These are phyloP conservation scores for Melozone crissalis DNA, from an alignment of 2,113 vertebrate species.

Conservation along the genomic window DNA sequence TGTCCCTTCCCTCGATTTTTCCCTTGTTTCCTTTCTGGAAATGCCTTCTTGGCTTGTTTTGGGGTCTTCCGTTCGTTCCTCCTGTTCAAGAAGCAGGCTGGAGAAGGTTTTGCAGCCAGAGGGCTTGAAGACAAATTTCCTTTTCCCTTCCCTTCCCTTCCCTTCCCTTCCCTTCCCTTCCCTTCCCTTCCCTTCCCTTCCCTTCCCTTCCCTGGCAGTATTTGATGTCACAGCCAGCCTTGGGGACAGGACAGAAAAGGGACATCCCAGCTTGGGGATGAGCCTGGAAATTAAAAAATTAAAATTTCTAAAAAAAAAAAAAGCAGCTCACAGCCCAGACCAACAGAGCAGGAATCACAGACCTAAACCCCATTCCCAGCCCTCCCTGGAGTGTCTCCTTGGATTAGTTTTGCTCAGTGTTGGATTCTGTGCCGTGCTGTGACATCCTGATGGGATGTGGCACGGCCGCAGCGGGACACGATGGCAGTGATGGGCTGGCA, in stretches of 20 bases:
- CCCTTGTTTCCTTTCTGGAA: background rate
- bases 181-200: too few species aligned
- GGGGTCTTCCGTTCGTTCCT: background rate
- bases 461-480: background rate
- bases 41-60: accelerated
- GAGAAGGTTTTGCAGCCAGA: background rate
- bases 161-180: too few species aligned
- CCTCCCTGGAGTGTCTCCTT: accelerated
- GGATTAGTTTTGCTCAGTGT: background rate
- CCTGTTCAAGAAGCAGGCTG: background rate
- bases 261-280: too few species aligned
- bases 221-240: too few species aligned
- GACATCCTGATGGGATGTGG: slow-evolving; percentile 8
- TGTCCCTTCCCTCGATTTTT: background rate
- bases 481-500: background rate
- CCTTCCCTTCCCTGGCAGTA: too few species aligned
- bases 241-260: too few species aligned
- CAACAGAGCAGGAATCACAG: background rate
- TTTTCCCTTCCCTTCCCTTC: background rate
- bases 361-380: background rate
- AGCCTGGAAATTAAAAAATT: too few species aligned
- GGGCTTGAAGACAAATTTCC: background rate
- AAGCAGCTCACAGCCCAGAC: background rate
- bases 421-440: background rate
- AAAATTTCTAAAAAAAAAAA: too few species aligned